These are phyloP conservation scores for Chironex yamaguchii DNA, from an alignment of 30 jellyfish, hydroid and myxozoan species.

Conservation along the genomic window DNA sequence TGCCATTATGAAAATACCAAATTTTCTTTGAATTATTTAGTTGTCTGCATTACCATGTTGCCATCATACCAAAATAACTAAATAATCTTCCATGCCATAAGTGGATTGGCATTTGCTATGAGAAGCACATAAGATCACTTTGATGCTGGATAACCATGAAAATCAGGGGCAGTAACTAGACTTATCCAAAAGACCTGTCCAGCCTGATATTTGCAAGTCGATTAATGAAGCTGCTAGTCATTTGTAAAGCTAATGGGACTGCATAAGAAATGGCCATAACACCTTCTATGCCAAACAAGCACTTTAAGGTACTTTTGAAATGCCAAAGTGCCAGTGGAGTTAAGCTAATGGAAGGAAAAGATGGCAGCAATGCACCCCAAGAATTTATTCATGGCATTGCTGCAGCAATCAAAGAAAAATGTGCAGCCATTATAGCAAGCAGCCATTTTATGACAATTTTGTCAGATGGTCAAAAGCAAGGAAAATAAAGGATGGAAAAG, in stretches of 20 bases:
- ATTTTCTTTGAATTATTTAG: too few species aligned
- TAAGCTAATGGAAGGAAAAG: slow-evolving; percentile 28
- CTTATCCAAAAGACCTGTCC: slow-evolving; percentile 10
- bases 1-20: too few species aligned
- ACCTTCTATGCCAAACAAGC: slow-evolving; percentile 32
- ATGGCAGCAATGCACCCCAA: slow-evolving; percentile 7
- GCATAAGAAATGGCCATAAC: slow-evolving; percentile 43
- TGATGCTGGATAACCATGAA: slow-evolving; percentile 40
- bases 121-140: slow-evolving; percentile 55
- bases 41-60: too few species aligned
- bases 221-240: slow-evolving; percentile 31
- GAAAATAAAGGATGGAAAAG: slow-evolving; percentile 54
- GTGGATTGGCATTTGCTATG: too few species aligned
- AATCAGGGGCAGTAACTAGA: not conserved
- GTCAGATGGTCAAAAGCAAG: slow-evolving; percentile 80
- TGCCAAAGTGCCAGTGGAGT: slow-evolving; percentile 52
- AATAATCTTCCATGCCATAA: too few species aligned
- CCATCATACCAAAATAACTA: too few species aligned
- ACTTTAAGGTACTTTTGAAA: slow-evolving; percentile 29
- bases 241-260: not conserved
- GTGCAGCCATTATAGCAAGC: slow-evolving; percentile 31
- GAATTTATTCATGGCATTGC: slow-evolving; percentile 21
- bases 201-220: slow-evolving; percentile 38
- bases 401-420: slow-evolving; percentile 15
- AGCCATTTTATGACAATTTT: slow-evolving; percentile 57